These are phyloP conservation scores for Rhea pennata DNA, from an alignment of 2,113 vertebrate genomes.

Conservation along the genomic window DNA sequence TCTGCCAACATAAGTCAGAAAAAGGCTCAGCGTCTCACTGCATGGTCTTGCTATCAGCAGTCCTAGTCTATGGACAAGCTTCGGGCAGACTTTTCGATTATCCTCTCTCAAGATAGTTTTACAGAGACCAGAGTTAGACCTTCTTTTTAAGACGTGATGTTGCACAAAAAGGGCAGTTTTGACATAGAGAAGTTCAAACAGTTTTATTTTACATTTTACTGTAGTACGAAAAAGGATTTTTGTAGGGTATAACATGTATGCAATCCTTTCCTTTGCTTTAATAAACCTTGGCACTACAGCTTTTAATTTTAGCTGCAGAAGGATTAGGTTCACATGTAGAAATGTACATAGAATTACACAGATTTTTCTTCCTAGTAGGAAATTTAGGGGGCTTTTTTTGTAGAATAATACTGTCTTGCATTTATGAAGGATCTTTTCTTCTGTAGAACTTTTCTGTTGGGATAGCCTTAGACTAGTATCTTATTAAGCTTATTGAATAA, in stretches of 20 bases:
- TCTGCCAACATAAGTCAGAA: not conserved
- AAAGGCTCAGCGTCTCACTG: not conserved
- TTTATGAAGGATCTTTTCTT: not conserved
- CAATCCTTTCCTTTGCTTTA: conserved; percentile 2
- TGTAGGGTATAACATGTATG: not conserved
- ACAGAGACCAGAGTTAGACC: not conserved
- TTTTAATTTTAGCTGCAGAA: conserved; percentile 9
- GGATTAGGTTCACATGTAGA: not conserved
- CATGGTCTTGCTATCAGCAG: not conserved
- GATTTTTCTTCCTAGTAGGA: not conserved
- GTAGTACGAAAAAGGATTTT: conserved; percentile 40
- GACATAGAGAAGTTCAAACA: conserved; percentile 7
- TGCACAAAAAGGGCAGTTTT: not conserved
- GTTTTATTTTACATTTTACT: conserved; percentile 59
- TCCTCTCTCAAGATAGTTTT: conserved; percentile 25
- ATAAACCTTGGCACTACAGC: not conserved
- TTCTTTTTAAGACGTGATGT: not conserved
- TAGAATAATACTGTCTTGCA: not conserved
- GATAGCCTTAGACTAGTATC: not conserved
- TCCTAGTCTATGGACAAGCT: not conserved
- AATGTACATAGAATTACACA: not conserved
- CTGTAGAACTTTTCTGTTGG: not conserved
- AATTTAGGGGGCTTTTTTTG: not conserved
- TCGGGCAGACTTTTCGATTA: not conserved
- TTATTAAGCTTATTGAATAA: not conserved